phyloP scores from a whole-genome alignment of 1,140 invertebrate species.

The Stenopsyche tienmushanensis region DNA sequence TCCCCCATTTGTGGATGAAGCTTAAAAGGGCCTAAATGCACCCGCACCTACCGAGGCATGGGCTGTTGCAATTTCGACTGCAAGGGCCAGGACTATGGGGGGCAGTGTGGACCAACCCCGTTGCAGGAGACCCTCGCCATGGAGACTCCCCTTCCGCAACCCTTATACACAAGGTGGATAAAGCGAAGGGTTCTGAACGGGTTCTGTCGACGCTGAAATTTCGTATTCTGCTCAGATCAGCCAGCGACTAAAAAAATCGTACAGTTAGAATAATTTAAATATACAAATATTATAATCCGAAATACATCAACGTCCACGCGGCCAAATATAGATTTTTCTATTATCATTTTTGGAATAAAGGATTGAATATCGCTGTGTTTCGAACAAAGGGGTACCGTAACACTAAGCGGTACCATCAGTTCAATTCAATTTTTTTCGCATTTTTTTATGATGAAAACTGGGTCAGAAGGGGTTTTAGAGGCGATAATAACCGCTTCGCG shows the following conservation, averaged over 20 bases:
- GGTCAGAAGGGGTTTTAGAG: constrained; percentile 36
- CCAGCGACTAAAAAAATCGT: no score
- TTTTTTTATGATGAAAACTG: constrained; percentile 33
- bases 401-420: not conserved
- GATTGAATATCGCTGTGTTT: not conserved
- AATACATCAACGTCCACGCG: no score
- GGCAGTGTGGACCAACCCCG: constrained; percentile 28
- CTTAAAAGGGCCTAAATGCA: constrained; percentile 9
- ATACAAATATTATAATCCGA: no score
- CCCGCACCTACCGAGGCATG: constrained; percentile 13
- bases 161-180: constrained; percentile 34
- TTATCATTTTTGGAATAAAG: not conserved
- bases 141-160: constrained; percentile 33
- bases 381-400: no score
- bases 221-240: no score
- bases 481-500: constrained; percentile 34
- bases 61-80: constrained; percentile 6
- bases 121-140: constrained; percentile 14
- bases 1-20: constrained; percentile 2
- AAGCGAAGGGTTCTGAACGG: constrained; percentile 33
- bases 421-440: not conserved
- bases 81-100: constrained; percentile 16
- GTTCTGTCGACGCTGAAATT: constrained; percentile 15
- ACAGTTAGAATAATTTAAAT: no score
- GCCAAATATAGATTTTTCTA: no score